Percentiles rank a stretch among this genome's conserved stretches.
Evolutionary conservation across 2,797 vertebrate genomes (phyloP).

Genomic region (Pteronotus mesoamericanus): DNA sequence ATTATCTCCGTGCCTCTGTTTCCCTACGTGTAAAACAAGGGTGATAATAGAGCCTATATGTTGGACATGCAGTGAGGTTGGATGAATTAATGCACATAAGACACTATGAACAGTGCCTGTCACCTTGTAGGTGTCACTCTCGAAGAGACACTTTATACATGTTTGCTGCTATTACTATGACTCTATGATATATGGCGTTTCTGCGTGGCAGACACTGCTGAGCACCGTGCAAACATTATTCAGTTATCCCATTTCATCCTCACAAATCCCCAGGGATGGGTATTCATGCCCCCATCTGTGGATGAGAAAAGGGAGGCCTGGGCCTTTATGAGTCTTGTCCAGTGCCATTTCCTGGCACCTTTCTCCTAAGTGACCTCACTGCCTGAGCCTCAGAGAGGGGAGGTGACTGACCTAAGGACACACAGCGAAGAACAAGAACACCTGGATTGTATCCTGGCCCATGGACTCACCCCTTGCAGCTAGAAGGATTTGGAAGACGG

Average conservation of each 20-base stretch:
- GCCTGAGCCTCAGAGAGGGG: neutral
- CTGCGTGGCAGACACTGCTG: neutral
- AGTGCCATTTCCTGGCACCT: neutral
- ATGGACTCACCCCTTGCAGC: neutral
- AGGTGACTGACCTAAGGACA: neutral
- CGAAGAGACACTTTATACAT: neutral
- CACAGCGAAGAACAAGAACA: neutral
- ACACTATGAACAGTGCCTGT: neutral
- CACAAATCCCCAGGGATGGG: neutral
- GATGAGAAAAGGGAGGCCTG: neutral
- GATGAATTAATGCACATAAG: neutral
- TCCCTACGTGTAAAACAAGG: neutral
- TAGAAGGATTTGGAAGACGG: neutral
- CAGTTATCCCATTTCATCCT: neutral
- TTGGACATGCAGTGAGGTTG: neutral
- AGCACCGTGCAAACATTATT: neutral
- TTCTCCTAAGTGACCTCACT: neutral
- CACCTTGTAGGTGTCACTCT: neutral
- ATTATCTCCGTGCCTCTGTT: neutral
- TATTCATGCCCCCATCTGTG: neutral
- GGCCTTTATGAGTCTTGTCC: neutral
- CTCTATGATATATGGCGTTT: accelerated
- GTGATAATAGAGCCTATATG: neutral
- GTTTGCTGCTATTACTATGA: neutral
- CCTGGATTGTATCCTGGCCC: neutral